Evolutionary conservation across 2,888 invertebrate species (phyloP).

Genomic region (Macaria liturata): DNA sequence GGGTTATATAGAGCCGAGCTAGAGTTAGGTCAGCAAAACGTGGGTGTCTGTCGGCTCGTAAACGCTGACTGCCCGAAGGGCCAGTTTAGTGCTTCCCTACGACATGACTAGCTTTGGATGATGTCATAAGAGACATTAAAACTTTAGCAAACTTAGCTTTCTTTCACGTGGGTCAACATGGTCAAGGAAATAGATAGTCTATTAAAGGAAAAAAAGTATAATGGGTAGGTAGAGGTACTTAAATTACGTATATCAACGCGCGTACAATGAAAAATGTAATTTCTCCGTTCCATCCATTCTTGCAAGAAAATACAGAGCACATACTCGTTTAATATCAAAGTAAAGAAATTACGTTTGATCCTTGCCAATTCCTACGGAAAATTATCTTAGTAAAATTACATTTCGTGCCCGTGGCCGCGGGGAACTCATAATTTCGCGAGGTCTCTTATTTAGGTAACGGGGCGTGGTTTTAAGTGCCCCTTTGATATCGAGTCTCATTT

Average conservation of each 20-base stretch:
- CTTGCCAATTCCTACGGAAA: constrained; percentile 19
- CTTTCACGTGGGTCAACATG: too few species aligned
- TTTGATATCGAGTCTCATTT: constrained; percentile 31
- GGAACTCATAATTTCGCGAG: constrained; percentile 23
- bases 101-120: too few species aligned
- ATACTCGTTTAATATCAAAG: constrained; percentile 17
- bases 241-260: too few species aligned
- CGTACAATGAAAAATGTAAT: too few species aligned
- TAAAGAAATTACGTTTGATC: constrained; percentile 24
- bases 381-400: constrained; percentile 24
- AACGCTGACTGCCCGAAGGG: not conserved
- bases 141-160: too few species aligned
- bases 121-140: too few species aligned
- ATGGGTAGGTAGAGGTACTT: too few species aligned
- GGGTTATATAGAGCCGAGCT: constrained; percentile 2
- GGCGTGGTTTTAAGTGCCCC: constrained; percentile 26
- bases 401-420: constrained; percentile 19
- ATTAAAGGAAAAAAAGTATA: too few species aligned
- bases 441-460: constrained; percentile 18
- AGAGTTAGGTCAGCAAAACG: constrained; percentile 11
- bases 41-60: not conserved
- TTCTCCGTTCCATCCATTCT: too few species aligned
- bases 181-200: too few species aligned
- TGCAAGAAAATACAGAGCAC: too few species aligned
- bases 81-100: not conserved